A percentile compares a stretch with the other conserved stretches of the same genome.
Conservation (phyloP, 2,888 invertebrate genomes). For the Plutella xylostella region DNA sequence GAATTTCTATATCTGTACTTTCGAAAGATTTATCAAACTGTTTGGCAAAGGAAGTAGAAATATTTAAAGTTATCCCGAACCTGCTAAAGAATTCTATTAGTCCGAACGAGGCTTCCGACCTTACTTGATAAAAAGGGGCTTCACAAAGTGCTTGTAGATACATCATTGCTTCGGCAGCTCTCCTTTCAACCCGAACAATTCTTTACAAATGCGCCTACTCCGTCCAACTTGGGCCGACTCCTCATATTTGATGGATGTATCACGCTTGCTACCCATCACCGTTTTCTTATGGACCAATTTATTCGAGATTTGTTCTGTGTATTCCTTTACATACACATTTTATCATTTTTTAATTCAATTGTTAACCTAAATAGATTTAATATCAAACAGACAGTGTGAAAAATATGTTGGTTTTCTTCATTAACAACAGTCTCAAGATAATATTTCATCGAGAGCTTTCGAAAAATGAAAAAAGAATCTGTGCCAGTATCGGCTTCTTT, state of each 20-base stretch:
- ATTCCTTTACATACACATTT: background rate
- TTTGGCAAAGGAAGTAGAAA: too few species aligned
- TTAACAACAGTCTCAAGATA: too few species aligned
- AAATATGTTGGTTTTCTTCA: background rate
- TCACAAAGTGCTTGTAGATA: conserved; percentile 17
- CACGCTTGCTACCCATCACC: conserved; percentile 11
- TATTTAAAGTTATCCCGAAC: background rate
- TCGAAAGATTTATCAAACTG: too few species aligned
- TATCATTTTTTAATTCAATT: background rate
- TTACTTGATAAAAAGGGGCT: conserved; percentile 21
- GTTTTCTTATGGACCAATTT: background rate
- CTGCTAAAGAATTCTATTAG: conserved; percentile 8
- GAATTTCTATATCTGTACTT: too few species aligned
- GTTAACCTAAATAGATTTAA: too few species aligned
- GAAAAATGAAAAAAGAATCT: conserved; percentile 26
- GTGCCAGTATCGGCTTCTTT: conserved; percentile 47
- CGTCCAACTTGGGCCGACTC: conserved; percentile 23
- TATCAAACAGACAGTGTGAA: too few species aligned
- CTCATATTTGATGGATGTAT: conserved; percentile 23
- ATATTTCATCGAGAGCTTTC: background rate
- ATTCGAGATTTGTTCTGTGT: background rate
- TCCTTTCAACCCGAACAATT: conserved; percentile 23
- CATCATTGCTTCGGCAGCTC: conserved; percentile 22
- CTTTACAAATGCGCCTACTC: conserved; percentile 27
- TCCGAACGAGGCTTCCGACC: background rate